Percentiles rank a stretch among this genome's conserved stretches.
phyloP scores from a whole-genome alignment of 1,140 invertebrate species.

The Drosophila melanica region DNA sequence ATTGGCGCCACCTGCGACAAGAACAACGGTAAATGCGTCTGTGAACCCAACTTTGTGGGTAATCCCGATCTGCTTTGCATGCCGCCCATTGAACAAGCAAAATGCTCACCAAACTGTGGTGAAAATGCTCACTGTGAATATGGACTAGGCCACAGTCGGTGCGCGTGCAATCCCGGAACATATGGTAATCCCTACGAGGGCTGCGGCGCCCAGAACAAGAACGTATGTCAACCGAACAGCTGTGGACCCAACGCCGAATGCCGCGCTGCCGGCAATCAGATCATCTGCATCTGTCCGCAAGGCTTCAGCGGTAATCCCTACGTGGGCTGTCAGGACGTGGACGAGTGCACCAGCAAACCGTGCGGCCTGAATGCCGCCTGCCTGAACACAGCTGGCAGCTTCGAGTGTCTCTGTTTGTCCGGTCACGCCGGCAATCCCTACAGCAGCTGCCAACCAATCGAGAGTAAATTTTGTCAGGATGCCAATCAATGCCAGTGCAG shows the following conservation, averaged over 20 bases:
- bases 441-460: slow-evolving; percentile 88
- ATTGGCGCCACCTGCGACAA: slow-evolving; percentile 92
- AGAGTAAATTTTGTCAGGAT: slow-evolving; percentile 88
- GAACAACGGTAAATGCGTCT: slow-evolving; percentile 92
- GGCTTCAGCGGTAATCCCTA: slow-evolving; percentile 95
- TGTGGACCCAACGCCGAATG: slow-evolving; percentile 93
- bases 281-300: slow-evolving; percentile 92
- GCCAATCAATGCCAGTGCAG: slow-evolving; percentile 89
- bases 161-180: slow-evolving; percentile 92
- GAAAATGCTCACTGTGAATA: slow-evolving; percentile 95
- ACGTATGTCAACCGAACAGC: slow-evolving; percentile 89
- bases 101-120: slow-evolving; percentile 92
- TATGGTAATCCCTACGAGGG: slow-evolving; percentile 94
- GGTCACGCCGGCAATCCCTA: slow-evolving; percentile 94
- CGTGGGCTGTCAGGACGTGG: slow-evolving; percentile 92
- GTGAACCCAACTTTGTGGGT: slow-evolving; percentile 93
- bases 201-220: slow-evolving; percentile 89
- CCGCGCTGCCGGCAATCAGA: slow-evolving; percentile 88
- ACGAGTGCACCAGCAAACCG: slow-evolving; percentile 92
- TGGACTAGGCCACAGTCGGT: slow-evolving; percentile 88
- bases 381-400: slow-evolving; percentile 94
- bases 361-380: slow-evolving; percentile 94
- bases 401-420: slow-evolving; percentile 93
- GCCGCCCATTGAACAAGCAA: slow-evolving; percentile 91
- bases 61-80: slow-evolving; percentile 95